Percentiles rank a stretch among this genome's conserved stretches.
Conservation (phyloP, 2,113 vertebrate genomes). For the Callocephalon fimbriatum region DNA sequence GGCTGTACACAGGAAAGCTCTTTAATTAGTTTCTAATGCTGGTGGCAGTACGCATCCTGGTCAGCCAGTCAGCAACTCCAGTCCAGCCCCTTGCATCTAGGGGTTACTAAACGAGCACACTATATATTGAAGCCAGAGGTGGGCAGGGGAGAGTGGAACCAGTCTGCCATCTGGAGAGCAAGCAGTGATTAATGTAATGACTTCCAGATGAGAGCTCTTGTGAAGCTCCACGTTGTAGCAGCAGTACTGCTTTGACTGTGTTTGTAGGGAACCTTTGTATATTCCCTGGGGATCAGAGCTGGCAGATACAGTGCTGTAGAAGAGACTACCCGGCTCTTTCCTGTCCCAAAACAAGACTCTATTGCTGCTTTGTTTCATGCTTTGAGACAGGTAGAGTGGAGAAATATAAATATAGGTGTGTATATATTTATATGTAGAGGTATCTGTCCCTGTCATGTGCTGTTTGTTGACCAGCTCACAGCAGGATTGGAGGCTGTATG, state of each 20-base stretch:
- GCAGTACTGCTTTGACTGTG: neutral
- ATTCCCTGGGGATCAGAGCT: neutral
- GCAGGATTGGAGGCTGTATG: neutral
- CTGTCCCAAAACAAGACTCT: neutral
- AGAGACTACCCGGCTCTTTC: neutral
- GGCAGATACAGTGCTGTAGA: neutral
- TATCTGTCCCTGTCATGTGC: neutral
- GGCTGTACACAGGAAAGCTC: neutral
- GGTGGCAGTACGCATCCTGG: neutral
- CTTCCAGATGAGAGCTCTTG: slow-evolving; percentile 62
- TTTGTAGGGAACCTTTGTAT: neutral
- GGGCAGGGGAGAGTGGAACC: slow-evolving; percentile 43
- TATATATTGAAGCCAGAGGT: slow-evolving; percentile 44
- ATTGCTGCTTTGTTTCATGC: neutral
- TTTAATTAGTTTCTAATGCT: slow-evolving; percentile 33
- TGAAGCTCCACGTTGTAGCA: neutral
- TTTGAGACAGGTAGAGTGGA: neutral
- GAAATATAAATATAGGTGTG: neutral
- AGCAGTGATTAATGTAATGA: neutral
- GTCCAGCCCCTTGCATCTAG: neutral
- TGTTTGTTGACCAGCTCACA: neutral
- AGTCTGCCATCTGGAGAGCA: slow-evolving; percentile 37
- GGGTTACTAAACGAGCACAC: neutral
- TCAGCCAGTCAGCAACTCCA: neutral
- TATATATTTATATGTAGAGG: neutral